Evolutionary conservation across 1,140 invertebrate genomes (phyloP), one percentile per base, ranked within the genome.

Genomic region (Phocides pigmalion): DNA sequence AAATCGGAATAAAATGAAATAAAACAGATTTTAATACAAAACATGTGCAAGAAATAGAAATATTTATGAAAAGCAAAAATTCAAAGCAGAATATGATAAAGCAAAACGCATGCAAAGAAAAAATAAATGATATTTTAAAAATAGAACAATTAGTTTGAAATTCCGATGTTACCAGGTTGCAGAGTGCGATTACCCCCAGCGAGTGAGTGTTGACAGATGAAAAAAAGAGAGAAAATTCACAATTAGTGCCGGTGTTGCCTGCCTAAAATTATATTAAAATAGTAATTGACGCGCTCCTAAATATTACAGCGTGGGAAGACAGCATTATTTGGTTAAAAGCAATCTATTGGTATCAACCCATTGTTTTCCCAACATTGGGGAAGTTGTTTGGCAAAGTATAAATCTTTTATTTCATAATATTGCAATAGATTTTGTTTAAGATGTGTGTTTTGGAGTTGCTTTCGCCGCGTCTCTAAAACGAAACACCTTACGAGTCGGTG

Each of bases 121-220:
- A 39, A 54, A 35, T 61, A 41, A 56, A 70, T 15, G 28, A 49
- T 47, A 47, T 47, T 59, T 53, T 19, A 22, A 37, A 35, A 47
- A 61, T 20, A 61, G 63, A 72, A 70, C 37, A 73, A 78, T 89
- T 87, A 89, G 82, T 88, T 81, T 78, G 85, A 83, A 84, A 81
- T 76, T 84, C 87, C 85, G 76, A 81, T 89, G 89, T 91, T 90
- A 89, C 89, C 89, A 90, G 81, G 80, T 90, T 83, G 87, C 80
- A 85, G 85, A 82, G 87, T 86, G 87, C 84, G 81, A 83, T 84
- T 87, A 86, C 76, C 84, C 88, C 86, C 83, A 83, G 83, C 83
- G 77, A 73, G 73, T 86, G 83, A 86, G 75, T 87, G 87, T 91
- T 85, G 86, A 72, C 76, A 84, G 82, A 89, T 91, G 86, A 66